Percentiles rank a stretch among this genome's conserved stretches.
Evolutionary conservation across 2,113 vertebrate species (phyloP).

Genomic region (Phrynosoma blainvillii): DNA sequence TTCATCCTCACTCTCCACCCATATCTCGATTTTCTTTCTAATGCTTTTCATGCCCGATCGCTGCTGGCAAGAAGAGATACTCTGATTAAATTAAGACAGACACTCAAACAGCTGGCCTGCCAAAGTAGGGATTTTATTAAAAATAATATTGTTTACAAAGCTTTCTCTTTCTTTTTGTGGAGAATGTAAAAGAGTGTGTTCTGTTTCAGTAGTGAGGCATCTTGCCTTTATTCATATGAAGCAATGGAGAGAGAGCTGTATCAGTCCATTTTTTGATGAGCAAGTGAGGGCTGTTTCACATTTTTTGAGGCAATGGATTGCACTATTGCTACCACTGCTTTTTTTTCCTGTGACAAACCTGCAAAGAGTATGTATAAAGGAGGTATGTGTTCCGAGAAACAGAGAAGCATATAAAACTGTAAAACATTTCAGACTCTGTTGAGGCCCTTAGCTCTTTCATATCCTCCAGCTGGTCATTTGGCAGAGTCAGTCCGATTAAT

Average conservation of each 20-base stretch:
- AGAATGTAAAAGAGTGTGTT: slow-evolving; percentile 53
- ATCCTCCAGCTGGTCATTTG: too few species aligned
- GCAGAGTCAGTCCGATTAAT: too few species aligned
- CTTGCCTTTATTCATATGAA: slow-evolving; percentile 39
- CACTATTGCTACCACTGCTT: neutral
- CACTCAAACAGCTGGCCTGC: slow-evolving; percentile 64
- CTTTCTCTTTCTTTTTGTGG: slow-evolving; percentile 55
- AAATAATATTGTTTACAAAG: slow-evolving; percentile 71
- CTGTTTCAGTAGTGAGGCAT: slow-evolving; percentile 39
- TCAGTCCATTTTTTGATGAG: neutral
- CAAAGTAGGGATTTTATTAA: slow-evolving; percentile 71
- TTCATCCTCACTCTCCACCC: slow-evolving; percentile 51
- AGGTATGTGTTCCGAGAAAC: neutral
- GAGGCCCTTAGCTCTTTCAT: neutral
- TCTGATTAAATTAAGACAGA: slow-evolving; percentile 74
- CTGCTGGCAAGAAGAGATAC: slow-evolving; percentile 63
- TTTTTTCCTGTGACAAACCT: neutral
- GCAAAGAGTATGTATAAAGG: neutral
- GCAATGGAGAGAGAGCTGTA: neutral
- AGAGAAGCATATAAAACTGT: neutral
- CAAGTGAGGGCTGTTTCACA: neutral
- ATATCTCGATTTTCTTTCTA: slow-evolving; percentile 65
- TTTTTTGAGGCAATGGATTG: too few species aligned
- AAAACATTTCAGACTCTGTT: too few species aligned
- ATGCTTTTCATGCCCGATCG: slow-evolving; percentile 58